phyloP scores from a whole-genome alignment of 2,797 vertebrate genomes.

The Falco biarmicus region DNA sequence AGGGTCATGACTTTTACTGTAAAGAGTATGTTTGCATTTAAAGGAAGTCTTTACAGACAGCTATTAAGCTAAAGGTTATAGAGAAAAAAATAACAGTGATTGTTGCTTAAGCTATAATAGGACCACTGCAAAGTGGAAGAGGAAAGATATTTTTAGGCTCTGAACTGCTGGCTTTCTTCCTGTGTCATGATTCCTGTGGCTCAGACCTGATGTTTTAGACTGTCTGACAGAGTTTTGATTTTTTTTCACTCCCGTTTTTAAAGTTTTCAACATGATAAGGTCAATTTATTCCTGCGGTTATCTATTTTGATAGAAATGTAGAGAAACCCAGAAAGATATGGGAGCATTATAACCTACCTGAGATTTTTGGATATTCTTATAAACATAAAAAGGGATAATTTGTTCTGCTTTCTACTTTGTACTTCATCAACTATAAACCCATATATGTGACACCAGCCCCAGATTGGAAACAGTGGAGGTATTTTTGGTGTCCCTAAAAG shows the following conservation, averaged over 20 bases:
- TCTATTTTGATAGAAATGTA: not conserved
- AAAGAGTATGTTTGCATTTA: slow-evolving; percentile 44
- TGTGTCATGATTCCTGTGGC: slow-evolving; percentile 37
- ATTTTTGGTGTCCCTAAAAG: not conserved
- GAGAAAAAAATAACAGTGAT: not conserved
- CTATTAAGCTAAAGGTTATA: slow-evolving; percentile 44
- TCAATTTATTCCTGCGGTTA: not conserved
- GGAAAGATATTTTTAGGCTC: slow-evolving; percentile 61
- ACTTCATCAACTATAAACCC: not conserved
- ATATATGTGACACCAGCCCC: not conserved
- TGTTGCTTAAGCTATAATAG: slow-evolving; percentile 40
- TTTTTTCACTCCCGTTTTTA: not conserved
- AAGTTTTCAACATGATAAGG: slow-evolving; percentile 1
- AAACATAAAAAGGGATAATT: not conserved
- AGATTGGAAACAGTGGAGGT: not conserved
- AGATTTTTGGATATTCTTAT: not conserved
- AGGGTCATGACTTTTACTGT: slow-evolving; percentile 3
- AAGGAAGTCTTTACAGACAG: slow-evolving; percentile 26
- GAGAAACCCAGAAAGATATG: not conserved
- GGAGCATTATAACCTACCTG: not conserved
- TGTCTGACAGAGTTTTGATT: not conserved
- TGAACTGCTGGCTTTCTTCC: slow-evolving; percentile 49
- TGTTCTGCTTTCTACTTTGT: not conserved
- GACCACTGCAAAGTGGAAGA: slow-evolving; percentile 37
- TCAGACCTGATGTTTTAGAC: slow-evolving; percentile 35